Evolutionary conservation across 1,140 invertebrate genomes (phyloP).

Genomic region (Ostrea denselamellosa): DNA sequence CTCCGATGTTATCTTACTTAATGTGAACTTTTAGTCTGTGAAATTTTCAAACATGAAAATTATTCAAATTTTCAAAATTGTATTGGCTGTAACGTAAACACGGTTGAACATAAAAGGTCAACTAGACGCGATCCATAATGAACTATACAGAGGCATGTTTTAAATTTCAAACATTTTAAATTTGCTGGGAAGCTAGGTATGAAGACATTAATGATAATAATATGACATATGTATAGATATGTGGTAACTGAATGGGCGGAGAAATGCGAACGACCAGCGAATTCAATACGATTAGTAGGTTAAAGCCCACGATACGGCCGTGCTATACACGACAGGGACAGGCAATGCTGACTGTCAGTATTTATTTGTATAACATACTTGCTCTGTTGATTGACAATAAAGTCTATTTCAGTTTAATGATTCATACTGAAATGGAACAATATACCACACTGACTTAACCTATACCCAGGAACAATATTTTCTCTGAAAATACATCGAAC

Average conservation of each 20-base stretch:
- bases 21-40: not conserved
- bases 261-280: not conserved
- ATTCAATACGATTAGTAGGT: not conserved
- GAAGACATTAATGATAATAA: not conserved
- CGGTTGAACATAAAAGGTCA: not conserved
- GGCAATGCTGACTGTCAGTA: not conserved
- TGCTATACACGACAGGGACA: not conserved
- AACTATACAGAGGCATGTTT: not conserved
- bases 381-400: not conserved
- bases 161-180: constrained; percentile 33
- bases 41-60: not conserved
- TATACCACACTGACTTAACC: not conserved
- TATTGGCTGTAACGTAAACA: not conserved
- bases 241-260: constrained; percentile 4
- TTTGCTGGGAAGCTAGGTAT: constrained; percentile 4
- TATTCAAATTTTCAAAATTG: not conserved
- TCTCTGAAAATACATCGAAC: constrained; percentile 9
- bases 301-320: not conserved
- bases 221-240: not conserved
- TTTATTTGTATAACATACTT: not conserved
- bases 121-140: not conserved
- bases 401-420: not conserved
- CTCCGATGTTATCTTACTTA: not conserved
- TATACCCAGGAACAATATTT: constrained; percentile 16
- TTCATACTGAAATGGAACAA: not conserved